These are phyloP conservation scores for Ascaphus truei DNA, from an alignment of 2,113 vertebrate genomes.

Conservation along the genomic window DNA sequence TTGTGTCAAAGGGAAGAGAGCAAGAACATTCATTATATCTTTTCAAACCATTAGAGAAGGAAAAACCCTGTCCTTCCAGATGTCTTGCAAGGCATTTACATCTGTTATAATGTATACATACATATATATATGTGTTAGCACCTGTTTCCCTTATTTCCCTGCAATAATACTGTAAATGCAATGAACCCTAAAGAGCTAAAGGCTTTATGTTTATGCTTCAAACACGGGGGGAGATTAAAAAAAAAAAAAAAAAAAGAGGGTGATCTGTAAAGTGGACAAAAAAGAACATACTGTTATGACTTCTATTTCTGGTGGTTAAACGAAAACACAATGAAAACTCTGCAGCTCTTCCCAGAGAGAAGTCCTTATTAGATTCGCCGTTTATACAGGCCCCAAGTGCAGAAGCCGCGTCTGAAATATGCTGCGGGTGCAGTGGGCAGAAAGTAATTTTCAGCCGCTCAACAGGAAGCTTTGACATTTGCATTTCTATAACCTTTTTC, in stretches of 20 bases:
- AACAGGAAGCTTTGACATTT: constrained; percentile 43
- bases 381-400: constrained; percentile 32
- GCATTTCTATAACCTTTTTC: constrained; percentile 30
- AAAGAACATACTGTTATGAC: background rate
- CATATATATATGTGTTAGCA: too few species aligned
- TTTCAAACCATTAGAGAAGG: too few species aligned
- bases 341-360: background rate
- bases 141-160: background rate
- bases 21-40: too few species aligned
- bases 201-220: background rate
- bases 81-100: too few species aligned
- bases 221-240: background rate
- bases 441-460: constrained; percentile 38
- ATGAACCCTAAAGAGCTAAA: background rate
- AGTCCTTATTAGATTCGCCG: background rate
- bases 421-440: constrained; percentile 34
- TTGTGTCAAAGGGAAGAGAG: too few species aligned
- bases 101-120: too few species aligned
- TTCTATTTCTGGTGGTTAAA: background rate
- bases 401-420: constrained; percentile 34
- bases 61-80: too few species aligned
- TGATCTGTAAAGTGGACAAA: background rate
- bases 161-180: background rate
- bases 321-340: background rate
- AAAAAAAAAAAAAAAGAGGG: background rate